phyloP scores from a whole-genome alignment of 2,888 invertebrate genomes.

The Drosophila fungiperda region DNA sequence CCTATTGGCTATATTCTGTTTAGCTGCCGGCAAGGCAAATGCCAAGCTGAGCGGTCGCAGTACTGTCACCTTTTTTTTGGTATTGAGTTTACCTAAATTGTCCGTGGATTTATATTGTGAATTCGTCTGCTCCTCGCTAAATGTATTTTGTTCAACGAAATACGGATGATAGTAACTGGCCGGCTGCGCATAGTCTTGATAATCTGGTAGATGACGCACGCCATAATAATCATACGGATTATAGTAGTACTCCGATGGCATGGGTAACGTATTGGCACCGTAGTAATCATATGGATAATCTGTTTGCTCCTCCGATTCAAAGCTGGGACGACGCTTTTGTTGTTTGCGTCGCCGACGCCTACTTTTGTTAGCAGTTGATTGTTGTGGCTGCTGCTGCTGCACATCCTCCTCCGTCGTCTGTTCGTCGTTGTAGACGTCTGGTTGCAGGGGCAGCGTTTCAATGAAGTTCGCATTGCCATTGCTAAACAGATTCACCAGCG shows the following conservation, averaged over 20 bases:
- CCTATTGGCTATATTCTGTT: neutral
- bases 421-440: conserved; percentile 5
- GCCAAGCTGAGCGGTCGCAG: conserved; percentile 46
- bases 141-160: neutral
- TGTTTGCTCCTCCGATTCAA: conserved; percentile 35
- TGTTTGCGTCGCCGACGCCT: conserved; percentile 66
- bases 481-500: conserved; percentile 73
- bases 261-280: conserved; percentile 2
- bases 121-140: neutral
- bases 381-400: conserved; percentile 8
- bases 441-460: conserved; percentile 61
- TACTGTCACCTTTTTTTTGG: conserved; percentile 49
- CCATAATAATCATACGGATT: conserved; percentile 53
- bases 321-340: conserved; percentile 43
- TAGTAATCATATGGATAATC: conserved; percentile 52
- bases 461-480: conserved; percentile 66
- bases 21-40: conserved; percentile 10
- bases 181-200: conserved; percentile 29
- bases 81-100: conserved; percentile 28
- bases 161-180: conserved; percentile 36
- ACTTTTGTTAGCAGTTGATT: conserved; percentile 42
- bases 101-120: neutral
- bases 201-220: conserved; percentile 48
- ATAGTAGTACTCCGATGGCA: conserved; percentile 48
- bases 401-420: conserved; percentile 1